These are phyloP conservation scores for Drosophila persimilis DNA, from an alignment of 1,140 invertebrate species.

Conservation along the genomic window DNA sequence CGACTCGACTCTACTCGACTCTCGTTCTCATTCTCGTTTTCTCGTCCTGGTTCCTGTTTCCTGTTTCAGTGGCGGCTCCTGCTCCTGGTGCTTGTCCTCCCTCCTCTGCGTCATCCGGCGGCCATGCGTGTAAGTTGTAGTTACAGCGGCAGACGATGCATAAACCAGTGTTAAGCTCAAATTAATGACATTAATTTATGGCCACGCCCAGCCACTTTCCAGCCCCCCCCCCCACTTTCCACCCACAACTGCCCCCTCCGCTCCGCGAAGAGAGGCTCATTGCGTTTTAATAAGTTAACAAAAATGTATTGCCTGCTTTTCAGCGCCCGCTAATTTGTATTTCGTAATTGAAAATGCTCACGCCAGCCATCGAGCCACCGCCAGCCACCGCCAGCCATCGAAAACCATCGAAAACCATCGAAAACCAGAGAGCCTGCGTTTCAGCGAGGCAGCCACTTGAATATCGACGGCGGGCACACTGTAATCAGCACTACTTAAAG, in stretches of 20 bases:
- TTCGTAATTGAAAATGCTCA: slow-evolving; percentile 75
- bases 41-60: slow-evolving; percentile 4
- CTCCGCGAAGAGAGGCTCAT: slow-evolving; percentile 25
- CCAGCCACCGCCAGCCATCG: background rate
- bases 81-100: background rate
- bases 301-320: slow-evolving; percentile 69
- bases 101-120: slow-evolving; percentile 4
- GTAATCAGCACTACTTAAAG: slow-evolving; percentile 80
- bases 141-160: slow-evolving; percentile 66
- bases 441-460: slow-evolving; percentile 24
- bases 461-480: slow-evolving; percentile 55
- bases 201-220: slow-evolving; percentile 13
- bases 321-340: slow-evolving; percentile 71
- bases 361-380: background rate
- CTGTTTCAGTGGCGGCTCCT: slow-evolving; percentile 20
- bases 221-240: background rate
- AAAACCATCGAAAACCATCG: too few relatives aligned
- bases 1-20: background rate
- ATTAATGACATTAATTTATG: slow-evolving; percentile 80
- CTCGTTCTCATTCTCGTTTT: slow-evolving; percentile 2
- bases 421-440: too few relatives aligned
- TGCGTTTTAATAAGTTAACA: slow-evolving; percentile 73
- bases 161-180: slow-evolving; percentile 77
- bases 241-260: background rate
- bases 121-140: slow-evolving; percentile 59